Evolutionary conservation across 1,140 invertebrate genomes (phyloP).

Genomic region (Uloborus diversus): DNA sequence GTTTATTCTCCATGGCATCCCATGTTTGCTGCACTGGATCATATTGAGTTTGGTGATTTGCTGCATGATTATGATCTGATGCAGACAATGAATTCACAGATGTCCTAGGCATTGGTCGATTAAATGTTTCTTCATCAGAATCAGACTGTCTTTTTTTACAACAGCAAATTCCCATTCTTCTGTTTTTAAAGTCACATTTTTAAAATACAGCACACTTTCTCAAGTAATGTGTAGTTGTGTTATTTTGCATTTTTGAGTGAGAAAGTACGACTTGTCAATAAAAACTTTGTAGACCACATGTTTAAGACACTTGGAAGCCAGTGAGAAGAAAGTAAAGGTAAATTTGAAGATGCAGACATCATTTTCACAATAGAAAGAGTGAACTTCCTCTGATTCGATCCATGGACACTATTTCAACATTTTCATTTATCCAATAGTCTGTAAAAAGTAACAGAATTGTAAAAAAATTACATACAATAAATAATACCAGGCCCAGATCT

Average conservation of each 20-base stretch:
- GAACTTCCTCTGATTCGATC: no score
- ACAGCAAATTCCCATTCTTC: constrained; percentile 50
- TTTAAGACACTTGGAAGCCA: no score
- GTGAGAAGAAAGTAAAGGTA: no score
- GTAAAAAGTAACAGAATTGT: no score
- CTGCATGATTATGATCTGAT: neutral
- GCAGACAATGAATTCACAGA: constrained; percentile 48
- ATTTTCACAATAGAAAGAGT: no score
- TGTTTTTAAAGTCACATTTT: neutral
- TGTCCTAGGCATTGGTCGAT: neutral
- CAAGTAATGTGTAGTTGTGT: no score
- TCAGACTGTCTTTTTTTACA: constrained; percentile 54
- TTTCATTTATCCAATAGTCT: no score
- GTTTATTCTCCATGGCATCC: constrained; percentile 41
- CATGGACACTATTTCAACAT: no score
- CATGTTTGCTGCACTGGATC: constrained; percentile 36
- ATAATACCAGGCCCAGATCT: no score
- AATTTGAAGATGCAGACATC: no score
- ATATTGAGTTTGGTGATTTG: constrained; percentile 1
- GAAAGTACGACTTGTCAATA: neutral
- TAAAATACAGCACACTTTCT: neutral
- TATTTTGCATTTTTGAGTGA: neutral
- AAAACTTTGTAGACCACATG: neutral
- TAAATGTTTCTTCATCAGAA: constrained; percentile 36
- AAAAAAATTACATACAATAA: no score